These are phyloP conservation scores for Amphipoea lucens DNA, from an alignment of 2,888 invertebrate species.

Conservation along the genomic window DNA sequence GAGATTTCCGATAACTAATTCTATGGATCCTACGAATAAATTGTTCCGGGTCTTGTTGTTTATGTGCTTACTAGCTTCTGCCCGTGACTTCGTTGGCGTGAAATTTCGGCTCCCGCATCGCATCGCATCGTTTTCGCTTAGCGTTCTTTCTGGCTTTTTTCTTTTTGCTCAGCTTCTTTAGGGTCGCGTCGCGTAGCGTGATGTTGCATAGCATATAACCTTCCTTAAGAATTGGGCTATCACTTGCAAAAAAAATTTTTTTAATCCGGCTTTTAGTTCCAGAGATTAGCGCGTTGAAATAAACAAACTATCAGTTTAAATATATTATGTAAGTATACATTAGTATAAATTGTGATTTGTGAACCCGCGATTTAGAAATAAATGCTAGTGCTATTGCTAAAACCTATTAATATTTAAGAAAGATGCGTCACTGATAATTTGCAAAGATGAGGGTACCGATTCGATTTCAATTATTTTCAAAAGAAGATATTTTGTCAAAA, in stretches of 20 bases:
- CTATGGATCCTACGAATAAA: neutral
- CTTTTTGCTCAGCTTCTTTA: neutral
- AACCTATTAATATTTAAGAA: neutral
- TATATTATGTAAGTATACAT: neutral
- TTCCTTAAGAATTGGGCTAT: neutral
- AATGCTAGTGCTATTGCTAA: too few relatives aligned
- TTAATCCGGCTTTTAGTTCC: neutral
- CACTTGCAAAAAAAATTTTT: neutral
- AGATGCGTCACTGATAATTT: neutral
- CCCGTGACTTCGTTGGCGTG: too few relatives aligned
- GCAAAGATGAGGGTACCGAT: neutral
- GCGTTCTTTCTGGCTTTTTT: neutral
- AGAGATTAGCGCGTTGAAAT: neutral
- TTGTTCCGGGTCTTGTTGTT: neutral
- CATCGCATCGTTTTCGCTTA: neutral
- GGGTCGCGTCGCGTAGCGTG: too few relatives aligned
- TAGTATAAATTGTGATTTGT: neutral
- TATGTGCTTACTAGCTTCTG: neutral
- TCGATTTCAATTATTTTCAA: neutral
- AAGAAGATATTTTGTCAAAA: neutral
- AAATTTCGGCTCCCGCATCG: neutral
- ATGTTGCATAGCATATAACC: too few relatives aligned
- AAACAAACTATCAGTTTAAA: neutral
- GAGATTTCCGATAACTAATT: slow-evolving; percentile 23
- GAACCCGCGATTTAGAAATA: neutral